These are phyloP conservation scores for Halcyon senegalensis DNA, from an alignment of 2,113 vertebrate species.

Conservation along the genomic window DNA sequence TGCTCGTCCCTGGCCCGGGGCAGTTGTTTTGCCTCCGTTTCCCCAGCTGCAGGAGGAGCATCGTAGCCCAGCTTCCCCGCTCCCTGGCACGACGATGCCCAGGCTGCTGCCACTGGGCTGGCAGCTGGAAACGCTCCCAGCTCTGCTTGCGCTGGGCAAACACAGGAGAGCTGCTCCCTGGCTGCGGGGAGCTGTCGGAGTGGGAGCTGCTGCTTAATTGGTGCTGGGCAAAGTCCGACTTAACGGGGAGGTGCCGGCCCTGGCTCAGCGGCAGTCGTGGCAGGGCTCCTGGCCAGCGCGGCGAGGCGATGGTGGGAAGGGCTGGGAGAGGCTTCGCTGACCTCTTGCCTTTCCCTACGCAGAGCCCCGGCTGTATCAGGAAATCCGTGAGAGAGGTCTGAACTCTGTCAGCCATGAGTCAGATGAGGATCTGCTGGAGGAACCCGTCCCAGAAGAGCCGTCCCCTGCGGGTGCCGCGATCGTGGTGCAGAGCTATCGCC, in stretches of 20 bases:
- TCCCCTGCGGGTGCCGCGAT: slow-evolving; percentile 75
- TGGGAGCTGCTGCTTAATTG: not conserved
- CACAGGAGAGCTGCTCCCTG: not conserved
- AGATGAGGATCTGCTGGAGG: slow-evolving; percentile 81
- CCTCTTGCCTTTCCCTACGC: not conserved
- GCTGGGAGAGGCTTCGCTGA: not conserved
- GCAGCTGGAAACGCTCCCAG: not conserved
- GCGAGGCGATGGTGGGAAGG: not conserved
- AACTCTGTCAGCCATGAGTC: slow-evolving; percentile 82
- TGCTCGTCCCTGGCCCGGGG: not conserved
- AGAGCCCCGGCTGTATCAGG: slow-evolving; percentile 92
- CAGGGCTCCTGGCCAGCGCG: not conserved
- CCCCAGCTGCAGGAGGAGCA: not conserved
- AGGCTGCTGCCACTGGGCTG: accelerated
- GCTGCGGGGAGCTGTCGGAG: not conserved
- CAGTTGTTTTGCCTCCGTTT: not conserved
- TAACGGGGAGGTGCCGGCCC: not conserved
- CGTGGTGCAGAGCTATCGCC: slow-evolving; percentile 88
- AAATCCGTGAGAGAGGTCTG: slow-evolving; percentile 92
- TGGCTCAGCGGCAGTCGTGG: accelerated
- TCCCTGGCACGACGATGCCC: accelerated
- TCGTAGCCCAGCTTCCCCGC: not conserved
- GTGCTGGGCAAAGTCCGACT: not conserved
- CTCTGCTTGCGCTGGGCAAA: not conserved
- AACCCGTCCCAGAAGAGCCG: slow-evolving; percentile 62